A percentile compares a stretch with the other conserved stretches of the same genome.
phyloP scores from a whole-genome alignment of 2,113 vertebrate species.

The Odocoileus virginianus region DNA sequence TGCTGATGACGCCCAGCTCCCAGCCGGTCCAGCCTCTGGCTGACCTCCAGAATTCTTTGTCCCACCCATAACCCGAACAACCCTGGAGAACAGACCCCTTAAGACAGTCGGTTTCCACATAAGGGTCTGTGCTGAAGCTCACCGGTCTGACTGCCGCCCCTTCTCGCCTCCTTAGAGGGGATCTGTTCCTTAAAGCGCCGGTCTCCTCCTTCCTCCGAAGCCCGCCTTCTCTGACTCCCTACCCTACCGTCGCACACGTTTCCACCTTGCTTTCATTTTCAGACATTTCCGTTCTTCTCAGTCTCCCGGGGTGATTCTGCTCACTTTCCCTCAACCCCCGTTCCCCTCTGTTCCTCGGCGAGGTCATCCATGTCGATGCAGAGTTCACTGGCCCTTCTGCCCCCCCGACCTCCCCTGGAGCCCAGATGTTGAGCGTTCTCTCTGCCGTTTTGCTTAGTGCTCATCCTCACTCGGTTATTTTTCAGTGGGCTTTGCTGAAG shows the following conservation, averaged over 20 bases:
- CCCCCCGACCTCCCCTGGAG: rapidly evolving
- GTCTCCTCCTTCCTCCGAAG: not conserved
- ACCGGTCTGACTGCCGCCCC: rapidly evolving
- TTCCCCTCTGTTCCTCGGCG: not conserved
- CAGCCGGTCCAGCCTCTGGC: not conserved
- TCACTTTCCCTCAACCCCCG: rapidly evolving
- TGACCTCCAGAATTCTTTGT: not conserved
- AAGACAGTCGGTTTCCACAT: rapidly evolving
- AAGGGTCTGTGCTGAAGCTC: not conserved
- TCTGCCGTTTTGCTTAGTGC: no score
- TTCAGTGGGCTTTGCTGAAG: not conserved
- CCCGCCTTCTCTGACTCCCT: not conserved
- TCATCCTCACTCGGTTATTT: rapidly evolving
- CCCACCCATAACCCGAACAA: not conserved
- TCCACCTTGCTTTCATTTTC: not conserved
- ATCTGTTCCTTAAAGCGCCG: not conserved
- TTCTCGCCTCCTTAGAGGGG: rapidly evolving
- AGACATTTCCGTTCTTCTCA: rapidly evolving
- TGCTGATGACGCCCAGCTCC: not conserved
- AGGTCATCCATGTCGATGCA: rapidly evolving
- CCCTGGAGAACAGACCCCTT: not conserved
- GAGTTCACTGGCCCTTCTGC: not conserved
- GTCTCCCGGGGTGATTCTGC: rapidly evolving
- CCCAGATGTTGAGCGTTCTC: rapidly evolving
- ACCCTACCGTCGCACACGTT: not conserved